phyloP scores from a whole-genome alignment of 2,888 invertebrate genomes.

The Boloria selene region DNA sequence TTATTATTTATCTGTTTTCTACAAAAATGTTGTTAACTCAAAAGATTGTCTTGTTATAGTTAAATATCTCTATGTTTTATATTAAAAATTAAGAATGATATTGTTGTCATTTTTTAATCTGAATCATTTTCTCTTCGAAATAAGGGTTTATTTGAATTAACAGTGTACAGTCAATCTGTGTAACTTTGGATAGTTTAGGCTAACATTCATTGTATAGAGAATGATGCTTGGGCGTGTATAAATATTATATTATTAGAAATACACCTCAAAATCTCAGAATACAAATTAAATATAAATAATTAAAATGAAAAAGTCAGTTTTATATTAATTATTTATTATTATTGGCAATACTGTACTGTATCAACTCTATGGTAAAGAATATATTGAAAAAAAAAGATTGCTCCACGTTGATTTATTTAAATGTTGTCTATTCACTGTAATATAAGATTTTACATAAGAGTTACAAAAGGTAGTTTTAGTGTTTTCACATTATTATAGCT shows the following conservation, averaged over 20 bases:
- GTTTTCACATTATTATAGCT: slow-evolving; percentile 48
- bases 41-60: background rate
- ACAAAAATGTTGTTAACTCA: slow-evolving; percentile 12
- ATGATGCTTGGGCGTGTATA: background rate
- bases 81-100: slow-evolving; percentile 10
- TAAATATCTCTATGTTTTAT: slow-evolving; percentile 1
- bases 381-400: slow-evolving; percentile 14
- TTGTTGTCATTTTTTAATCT: background rate
- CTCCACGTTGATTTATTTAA: slow-evolving; percentile 27
- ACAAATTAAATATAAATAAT: no score
- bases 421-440: slow-evolving; percentile 37
- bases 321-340: no score
- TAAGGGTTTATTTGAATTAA: no score
- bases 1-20: slow-evolving; percentile 6
- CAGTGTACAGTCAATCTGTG: no score
- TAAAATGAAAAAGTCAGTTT: no score
- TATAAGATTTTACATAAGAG: slow-evolving; percentile 45
- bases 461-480: slow-evolving; percentile 46
- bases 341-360: no score
- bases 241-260: no score
- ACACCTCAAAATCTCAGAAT: no score
- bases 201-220: background rate
- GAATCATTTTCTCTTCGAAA: background rate
- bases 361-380: background rate
- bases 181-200: background rate